Evolutionary conservation across 2,797 vertebrate species (phyloP).

Genomic region (Nasua narica): DNA sequence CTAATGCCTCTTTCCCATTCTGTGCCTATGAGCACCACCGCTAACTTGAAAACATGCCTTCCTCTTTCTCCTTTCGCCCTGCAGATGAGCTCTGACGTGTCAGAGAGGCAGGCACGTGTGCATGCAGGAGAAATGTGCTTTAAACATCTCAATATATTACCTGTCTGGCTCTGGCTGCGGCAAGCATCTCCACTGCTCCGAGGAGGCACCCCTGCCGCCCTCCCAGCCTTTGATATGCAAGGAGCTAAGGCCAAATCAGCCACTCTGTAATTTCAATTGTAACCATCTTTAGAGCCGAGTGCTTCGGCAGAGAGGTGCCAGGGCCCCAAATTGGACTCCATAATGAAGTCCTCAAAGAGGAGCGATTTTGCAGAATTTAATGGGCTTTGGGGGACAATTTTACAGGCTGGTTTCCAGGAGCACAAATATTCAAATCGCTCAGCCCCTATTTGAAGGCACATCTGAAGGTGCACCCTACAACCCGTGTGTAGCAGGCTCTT

Average conservation of each 20-base stretch:
- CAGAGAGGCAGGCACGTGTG: not conserved
- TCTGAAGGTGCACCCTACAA: slow-evolving; percentile 86
- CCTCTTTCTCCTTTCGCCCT: accelerated
- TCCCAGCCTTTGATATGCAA: slow-evolving; percentile 82
- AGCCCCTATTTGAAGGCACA: slow-evolving; percentile 85
- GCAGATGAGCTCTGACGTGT: not conserved
- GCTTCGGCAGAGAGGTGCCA: slow-evolving; percentile 11
- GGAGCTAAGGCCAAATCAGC: slow-evolving; percentile 77
- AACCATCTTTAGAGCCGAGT: slow-evolving; percentile 29
- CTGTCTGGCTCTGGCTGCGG: slow-evolving; percentile 49
- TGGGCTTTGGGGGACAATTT: slow-evolving; percentile 83
- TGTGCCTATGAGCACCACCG: too few relatives aligned
- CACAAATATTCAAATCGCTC: slow-evolving; percentile 86
- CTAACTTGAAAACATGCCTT: not conserved
- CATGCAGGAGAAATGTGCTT: not conserved
- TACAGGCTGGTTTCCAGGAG: slow-evolving; percentile 82
- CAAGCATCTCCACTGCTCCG: slow-evolving; percentile 46
- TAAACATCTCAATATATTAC: slow-evolving; percentile 76
- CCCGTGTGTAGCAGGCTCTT: slow-evolving; percentile 85
- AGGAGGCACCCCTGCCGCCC: slow-evolving; percentile 58
- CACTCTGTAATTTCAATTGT: slow-evolving; percentile 77
- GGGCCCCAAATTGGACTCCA: slow-evolving; percentile 48
- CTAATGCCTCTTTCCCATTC: not conserved
- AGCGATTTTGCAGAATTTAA: slow-evolving; percentile 82
- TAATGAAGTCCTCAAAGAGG: slow-evolving; percentile 67